Base-by-base conservation (phyloP, 2,888 invertebrate species). In the Nephrotoma flavescens region DNA sequence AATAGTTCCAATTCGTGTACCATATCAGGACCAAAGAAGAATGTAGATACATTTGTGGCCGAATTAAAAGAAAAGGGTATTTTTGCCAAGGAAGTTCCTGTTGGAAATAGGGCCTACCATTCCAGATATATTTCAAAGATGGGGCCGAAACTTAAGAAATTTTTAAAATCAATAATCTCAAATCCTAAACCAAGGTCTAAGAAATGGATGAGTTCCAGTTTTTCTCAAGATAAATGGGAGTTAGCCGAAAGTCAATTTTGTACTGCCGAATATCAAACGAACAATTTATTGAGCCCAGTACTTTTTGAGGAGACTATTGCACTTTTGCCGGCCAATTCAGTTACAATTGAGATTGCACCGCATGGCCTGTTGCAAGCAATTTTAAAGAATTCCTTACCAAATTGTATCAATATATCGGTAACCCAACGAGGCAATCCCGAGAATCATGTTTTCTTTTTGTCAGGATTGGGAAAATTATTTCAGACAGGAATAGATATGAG, bases 31-130 rank as follows among this genome's bases (percentile, higher is more conserved):
- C 97, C 97, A 0, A 93, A 94, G 45, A 94, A 94, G 4, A 92
- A 93, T 85, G 94, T 97, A 89, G 92, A 93, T 88, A 90, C 89
- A 85, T 96, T 96, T 89, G 94, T 96, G 0, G 93, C 92, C 1
- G 92, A 94, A 88, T 90, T 97, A 41, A 93, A 94, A 88, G 93
- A 93, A 0, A 94, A 96, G 88, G 95, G 95, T 0, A 93, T 97
- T 85, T 97, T 97, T 89, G 97, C 97, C 0, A 94, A 95, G 88
- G 95, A 96, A 89, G 97, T 98, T 0, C 95, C 96, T 41, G 96
- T 96, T 89, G 95, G 96, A 86, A 96, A 97, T 89, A 96, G 97
- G 88, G 97, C 98, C 0, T 98, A 97, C 90, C 98, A 98, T 90
- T 97, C 97, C 87, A 94, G 94, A 87, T 97, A 97, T 89, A 96